Base-by-base conservation (phyloP, 2,113 vertebrate species). In the Gopherus evgoodei region DNA sequence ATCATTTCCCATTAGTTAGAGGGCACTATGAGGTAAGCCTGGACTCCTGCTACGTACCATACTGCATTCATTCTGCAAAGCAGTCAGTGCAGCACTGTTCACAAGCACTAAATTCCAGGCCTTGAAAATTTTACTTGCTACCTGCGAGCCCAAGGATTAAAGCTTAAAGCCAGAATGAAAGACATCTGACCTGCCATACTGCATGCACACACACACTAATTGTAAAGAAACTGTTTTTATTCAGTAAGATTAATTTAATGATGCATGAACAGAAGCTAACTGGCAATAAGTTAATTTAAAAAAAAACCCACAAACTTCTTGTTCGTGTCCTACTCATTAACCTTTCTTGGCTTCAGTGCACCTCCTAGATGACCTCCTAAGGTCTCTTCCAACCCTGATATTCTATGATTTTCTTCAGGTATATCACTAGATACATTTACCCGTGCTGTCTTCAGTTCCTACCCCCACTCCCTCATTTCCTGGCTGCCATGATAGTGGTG, bases 131-230 rank as follows among this genome's bases (percentile, higher is more conserved):
- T 17, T n/a, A 72, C 38, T 38, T 44, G 22, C 11, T 11, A 76
- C 24, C 72, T 76, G 38, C 38, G 5, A 44, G 7, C 27, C 50
- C 8, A 3, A 42, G 25, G 59, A 42, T 22, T 12, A 76, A 76
- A 76, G 11, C 42, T 76, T 11, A 76, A 42, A 44, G 72, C 24
- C 72, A 76, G 69, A 38, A 21, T 24, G 38, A 76, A 25, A 76
- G 72, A 76, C 69, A 42, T 44, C 38, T 44, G 21, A 24, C 24
- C 38, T 44, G 21, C 42, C 38, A 76, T 25, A 42, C 19, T 21
- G 5, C 5, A 5, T 25, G 10, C 22, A 11, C 72, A 7, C 72
- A 6, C 5, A 6, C 38, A 5, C 11, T 6, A 13, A 24, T 3
- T 76, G 22, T 6, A 76, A 44, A 44, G 38, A 42, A 24, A 44